phyloP scores from a whole-genome alignment of 2,113 vertebrate species.

The Rhipidura dahli region DNA sequence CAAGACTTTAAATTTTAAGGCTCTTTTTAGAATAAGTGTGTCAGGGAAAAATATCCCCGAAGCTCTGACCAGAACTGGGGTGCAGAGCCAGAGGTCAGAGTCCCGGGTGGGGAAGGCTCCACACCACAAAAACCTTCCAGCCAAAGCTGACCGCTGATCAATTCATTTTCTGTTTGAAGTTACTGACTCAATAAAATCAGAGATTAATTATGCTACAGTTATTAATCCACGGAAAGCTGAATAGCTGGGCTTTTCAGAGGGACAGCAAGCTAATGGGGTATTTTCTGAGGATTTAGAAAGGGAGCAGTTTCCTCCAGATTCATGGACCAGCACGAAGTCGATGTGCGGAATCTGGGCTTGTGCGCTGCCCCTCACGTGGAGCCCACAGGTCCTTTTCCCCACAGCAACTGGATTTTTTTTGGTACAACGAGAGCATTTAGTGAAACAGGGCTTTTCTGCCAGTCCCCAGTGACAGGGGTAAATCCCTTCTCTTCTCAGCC shows the following conservation, averaged over 20 bases:
- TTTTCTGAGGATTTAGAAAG: background rate
- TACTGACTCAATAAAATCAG: background rate
- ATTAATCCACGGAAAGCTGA: background rate
- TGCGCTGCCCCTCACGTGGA: accelerated
- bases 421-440: background rate
- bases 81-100: background rate
- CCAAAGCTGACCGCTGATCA: background rate
- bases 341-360: background rate
- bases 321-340: background rate
- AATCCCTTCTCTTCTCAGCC: background rate
- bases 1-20: background rate
- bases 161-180: background rate
- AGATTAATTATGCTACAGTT: constrained; percentile 10
- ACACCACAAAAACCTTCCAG: background rate
- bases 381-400: background rate
- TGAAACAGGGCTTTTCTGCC: background rate
- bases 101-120: background rate
- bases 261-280: background rate
- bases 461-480: accelerated
- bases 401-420: accelerated
- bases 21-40: background rate
- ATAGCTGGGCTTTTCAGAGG: background rate
- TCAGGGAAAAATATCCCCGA: background rate
- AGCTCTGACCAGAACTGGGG: background rate
- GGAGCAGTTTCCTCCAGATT: background rate